phyloP scores from a whole-genome alignment of 1,140 invertebrate genomes.

The Cepaea nemoralis region DNA sequence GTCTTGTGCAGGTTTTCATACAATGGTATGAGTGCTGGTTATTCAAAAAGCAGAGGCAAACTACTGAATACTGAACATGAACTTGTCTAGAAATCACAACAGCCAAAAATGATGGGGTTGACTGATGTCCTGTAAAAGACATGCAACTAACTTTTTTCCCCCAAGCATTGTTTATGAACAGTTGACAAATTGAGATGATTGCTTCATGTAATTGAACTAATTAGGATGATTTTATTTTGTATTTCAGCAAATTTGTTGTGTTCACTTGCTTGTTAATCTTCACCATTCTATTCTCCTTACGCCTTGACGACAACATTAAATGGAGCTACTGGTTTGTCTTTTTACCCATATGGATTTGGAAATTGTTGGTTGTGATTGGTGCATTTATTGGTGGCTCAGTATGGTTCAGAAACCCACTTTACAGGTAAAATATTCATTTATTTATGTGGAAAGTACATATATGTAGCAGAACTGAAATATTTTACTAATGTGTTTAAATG shows the following conservation, averaged over 20 bases:
- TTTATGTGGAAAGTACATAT: no score
- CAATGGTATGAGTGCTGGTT: no score
- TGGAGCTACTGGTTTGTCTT: slow-evolving; percentile 97
- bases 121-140: neutral
- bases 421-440: slow-evolving; percentile 76
- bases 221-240: slow-evolving; percentile 14
- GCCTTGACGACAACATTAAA: slow-evolving; percentile 86
- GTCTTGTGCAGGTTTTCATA: no score
- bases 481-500: no score
- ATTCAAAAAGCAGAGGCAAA: no score
- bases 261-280: slow-evolving; percentile 92
- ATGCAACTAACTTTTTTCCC: neutral
- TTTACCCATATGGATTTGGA: slow-evolving; percentile 96
- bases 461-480: no score
- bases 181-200: neutral
- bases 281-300: slow-evolving; percentile 88
- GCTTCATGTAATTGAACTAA: no score
- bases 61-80: neutral
- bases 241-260: slow-evolving; percentile 93
- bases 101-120: neutral
- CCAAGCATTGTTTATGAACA: neutral
- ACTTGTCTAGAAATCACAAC: neutral
- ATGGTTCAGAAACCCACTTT: slow-evolving; percentile 95
- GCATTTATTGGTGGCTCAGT: slow-evolving; percentile 91
- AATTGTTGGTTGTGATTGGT: slow-evolving; percentile 88